Evolutionary conservation across 2,113 vertebrate species (phyloP), one percentile per base, ranked within the genome.

Genomic region (Aegithalos caudatus): DNA sequence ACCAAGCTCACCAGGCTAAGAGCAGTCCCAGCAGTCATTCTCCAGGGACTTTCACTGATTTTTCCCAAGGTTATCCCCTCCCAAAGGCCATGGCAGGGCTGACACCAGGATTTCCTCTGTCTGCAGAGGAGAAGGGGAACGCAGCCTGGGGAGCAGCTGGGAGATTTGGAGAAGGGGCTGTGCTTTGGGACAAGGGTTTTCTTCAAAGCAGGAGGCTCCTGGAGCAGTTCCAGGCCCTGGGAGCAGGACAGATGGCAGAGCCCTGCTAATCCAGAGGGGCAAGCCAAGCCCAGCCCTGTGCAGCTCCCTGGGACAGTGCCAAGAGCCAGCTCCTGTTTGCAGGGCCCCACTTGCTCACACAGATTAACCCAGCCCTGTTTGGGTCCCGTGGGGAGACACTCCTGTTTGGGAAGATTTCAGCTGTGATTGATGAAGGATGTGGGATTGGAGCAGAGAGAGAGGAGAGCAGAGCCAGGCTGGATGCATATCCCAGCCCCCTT

Each of bases 171-270:
- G 23, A 38, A 58, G 51, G 80, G 73, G 47, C 40, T 18, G 11
- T 0, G 12, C 0, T 3, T 18, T 3, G 0, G 3, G 60, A 64
- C 47, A 73, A 92, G 56, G 77, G 83, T 54, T 95, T 91, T 81
- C 92, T 79, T 89, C 87, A 74, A 95, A 91, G 95, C 19, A 2
- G 0, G 6, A 71, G 69, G 90, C 12, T 9, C n/a, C 86, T 89
- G 92, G 90, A 95, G 93, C 92, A 22, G 65, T 12, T 95, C 90
- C 95, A 95, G 92, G 23, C 38, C 27, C 67, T 74, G 89, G 47
- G 73, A 74, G 56, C 77, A 60, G 93, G 84, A 94, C 90, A 96
- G 90, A 96, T 79, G 94, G 96, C 81, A 95, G 87, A 91, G 90
- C 92, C 93, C 73, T 0, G 0, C 81, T 95, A 64, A 92, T 81